Base-by-base conservation (phyloP, 2,797 vertebrate genomes). In the Tenualosa ilisha region DNA sequence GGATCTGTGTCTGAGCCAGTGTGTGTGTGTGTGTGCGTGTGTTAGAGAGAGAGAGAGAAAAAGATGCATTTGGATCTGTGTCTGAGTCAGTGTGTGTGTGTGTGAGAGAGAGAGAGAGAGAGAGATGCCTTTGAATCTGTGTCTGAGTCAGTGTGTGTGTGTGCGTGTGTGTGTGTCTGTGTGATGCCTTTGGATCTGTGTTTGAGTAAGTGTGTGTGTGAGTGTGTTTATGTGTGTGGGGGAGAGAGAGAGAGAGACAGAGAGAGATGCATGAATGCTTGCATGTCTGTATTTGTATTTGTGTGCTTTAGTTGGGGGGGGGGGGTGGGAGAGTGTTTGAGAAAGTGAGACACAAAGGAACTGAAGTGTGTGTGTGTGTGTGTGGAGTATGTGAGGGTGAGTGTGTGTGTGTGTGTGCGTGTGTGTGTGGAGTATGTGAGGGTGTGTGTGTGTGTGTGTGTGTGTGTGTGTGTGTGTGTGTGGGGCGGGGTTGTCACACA, bases 21-120 rank as follows among this genome's bases (percentile, higher is more conserved):
- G 26, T 72, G n/a, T 85, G 82, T 50, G 81, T 85, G 24, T 53
- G 79, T 75, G 0, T 22, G 61, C 26, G 59, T 63, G 59, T 63
- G 59, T 63, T n/a, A 11, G 61, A 5, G 61, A 0, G 61, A 9
- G 61, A n/a, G 59, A n/a, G 3, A 59, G 54, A 61, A 15, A 59
- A 15, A 59, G 56, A 12, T 51, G 11, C 50, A 0, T 51, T 12
- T 51, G 50, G 50, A 51, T 51, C 50, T 82, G 24, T n/a, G 20
- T 49, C 54, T 46, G 75, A 84, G 81, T 49, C 24, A 81, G 26
- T 49, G 46, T 8, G 46, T 49, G 46, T 49, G 46, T 49, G 59
- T 1, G 59, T n/a, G 59, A 63, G 59, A 63, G 59, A 63, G 20
- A 82, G 4, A 82, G 15, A n/a, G 59, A 63, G 59, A 63, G 59